Evolutionary conservation across 1,140 invertebrate species (phyloP).

Genomic region (Drosophila repleta): DNA sequence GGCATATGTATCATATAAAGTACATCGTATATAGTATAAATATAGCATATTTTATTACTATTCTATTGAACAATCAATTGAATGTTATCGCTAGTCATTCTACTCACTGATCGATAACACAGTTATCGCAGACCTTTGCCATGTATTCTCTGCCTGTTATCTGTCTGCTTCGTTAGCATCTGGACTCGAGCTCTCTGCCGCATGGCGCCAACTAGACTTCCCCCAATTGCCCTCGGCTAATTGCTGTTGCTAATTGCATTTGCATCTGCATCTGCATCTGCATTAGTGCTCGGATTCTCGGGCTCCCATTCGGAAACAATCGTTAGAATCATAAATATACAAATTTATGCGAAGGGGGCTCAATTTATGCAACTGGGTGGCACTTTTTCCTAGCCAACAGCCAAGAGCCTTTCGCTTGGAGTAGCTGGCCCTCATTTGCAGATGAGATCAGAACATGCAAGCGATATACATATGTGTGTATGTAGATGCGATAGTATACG

Average conservation of each 20-base stretch:
- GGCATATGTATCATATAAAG: no score
- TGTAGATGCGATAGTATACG: neutral
- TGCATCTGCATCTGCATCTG: constrained; percentile 47
- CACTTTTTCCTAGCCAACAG: constrained; percentile 31
- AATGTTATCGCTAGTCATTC: no score
- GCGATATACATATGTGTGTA: constrained; percentile 7
- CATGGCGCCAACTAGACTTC: neutral
- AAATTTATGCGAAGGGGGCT: constrained; percentile 53
- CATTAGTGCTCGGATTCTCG: constrained; percentile 31
- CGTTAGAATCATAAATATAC: constrained; percentile 66
- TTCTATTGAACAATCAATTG: no score
- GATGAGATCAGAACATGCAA: constrained; percentile 7
- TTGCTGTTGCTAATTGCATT: constrained; percentile 45
- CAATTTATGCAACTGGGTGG: constrained; percentile 75
- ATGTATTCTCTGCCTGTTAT: no score
- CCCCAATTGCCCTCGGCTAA: constrained; percentile 47
- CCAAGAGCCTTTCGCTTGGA: constrained; percentile 16
- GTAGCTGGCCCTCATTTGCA: constrained; percentile 10
- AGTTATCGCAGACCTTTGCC: no score
- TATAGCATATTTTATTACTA: no score
- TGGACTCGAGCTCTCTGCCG: no score
- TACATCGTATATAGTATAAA: no score
- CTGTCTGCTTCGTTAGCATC: no score
- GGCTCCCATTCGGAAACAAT: constrained; percentile 37
- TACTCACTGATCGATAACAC: no score